Percentiles rank a stretch among this genome's conserved stretches.
These are phyloP conservation scores for Jacana jacana DNA, from an alignment of 2,113 vertebrate genomes.

Conservation along the genomic window DNA sequence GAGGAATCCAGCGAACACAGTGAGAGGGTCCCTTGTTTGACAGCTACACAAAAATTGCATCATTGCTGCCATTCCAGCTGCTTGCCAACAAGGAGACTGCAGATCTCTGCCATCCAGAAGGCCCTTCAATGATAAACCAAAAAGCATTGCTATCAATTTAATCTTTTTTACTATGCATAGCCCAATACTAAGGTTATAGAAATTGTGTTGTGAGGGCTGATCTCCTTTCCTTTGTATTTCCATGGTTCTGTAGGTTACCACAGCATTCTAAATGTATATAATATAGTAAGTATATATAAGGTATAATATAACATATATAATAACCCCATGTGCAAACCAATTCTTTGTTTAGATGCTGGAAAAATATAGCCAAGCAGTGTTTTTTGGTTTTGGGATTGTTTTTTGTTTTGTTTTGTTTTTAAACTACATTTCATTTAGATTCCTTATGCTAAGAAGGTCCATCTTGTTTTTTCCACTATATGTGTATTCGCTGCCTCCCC, in stretches of 20 bases:
- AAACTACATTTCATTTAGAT: not conserved
- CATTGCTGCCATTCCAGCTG: slow-evolving; percentile 34
- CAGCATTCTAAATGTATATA: not conserved
- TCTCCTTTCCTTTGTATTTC: not conserved
- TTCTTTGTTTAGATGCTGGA: not conserved
- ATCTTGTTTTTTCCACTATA: not conserved
- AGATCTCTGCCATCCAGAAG: not conserved
- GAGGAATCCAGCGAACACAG: not conserved
- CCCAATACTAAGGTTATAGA: not conserved
- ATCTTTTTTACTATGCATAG: not conserved
- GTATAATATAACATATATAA: too few species aligned
- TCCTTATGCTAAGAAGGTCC: not conserved
- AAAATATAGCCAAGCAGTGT: not conserved
- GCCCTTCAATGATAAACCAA: not conserved
- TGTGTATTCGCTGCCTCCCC: not conserved
- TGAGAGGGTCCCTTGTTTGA: slow-evolving; percentile 58
- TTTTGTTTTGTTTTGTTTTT: not conserved
- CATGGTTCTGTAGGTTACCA: not conserved
- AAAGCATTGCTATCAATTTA: not conserved
- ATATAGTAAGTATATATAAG: too few species aligned
- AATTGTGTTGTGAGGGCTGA: not conserved
- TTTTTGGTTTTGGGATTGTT: not conserved
- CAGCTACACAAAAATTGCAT: slow-evolving; percentile 36
- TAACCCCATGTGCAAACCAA: not conserved
- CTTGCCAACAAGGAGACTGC: not conserved